phyloP scores from a whole-genome alignment of 2,113 vertebrate genomes.

The Trogon melanurus region DNA sequence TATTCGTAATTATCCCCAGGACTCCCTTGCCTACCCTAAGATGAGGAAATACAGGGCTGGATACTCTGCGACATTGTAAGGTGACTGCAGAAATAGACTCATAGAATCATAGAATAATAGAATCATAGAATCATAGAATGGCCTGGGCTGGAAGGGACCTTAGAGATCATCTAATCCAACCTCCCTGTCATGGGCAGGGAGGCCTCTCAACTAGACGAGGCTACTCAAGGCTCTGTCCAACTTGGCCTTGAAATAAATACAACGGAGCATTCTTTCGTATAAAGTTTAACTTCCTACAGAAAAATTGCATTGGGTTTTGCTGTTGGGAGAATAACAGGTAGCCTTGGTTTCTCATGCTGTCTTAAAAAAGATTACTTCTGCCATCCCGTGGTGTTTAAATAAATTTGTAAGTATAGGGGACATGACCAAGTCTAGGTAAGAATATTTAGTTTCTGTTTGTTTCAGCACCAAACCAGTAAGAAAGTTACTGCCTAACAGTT shows the following conservation, averaged over 20 bases:
- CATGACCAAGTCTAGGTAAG: neutral
- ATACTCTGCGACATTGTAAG: neutral
- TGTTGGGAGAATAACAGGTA: neutral
- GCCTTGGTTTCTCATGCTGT: neutral
- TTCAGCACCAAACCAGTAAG: neutral
- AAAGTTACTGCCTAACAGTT: neutral
- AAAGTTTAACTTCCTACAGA: neutral
- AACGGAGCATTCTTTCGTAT: neutral
- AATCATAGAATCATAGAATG: too few species aligned
- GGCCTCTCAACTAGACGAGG: too few species aligned
- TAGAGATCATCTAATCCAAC: too few species aligned
- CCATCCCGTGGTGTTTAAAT: neutral
- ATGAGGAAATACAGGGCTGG: neutral
- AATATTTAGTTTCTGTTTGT: neutral
- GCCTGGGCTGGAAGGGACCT: too few species aligned
- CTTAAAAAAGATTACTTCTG: constrained; percentile 3
- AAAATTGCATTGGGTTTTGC: neutral
- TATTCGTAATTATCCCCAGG: neutral
- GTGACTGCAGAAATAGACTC: neutral
- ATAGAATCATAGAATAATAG: too few species aligned
- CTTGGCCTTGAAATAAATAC: neutral
- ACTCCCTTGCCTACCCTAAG: neutral
- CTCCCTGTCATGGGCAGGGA: too few species aligned
- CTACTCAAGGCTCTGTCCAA: too few species aligned
- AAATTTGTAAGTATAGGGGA: neutral